Evolutionary conservation across 2,888 invertebrate genomes (phyloP).

Genomic region (Phoenoteleia sp.): DNA sequence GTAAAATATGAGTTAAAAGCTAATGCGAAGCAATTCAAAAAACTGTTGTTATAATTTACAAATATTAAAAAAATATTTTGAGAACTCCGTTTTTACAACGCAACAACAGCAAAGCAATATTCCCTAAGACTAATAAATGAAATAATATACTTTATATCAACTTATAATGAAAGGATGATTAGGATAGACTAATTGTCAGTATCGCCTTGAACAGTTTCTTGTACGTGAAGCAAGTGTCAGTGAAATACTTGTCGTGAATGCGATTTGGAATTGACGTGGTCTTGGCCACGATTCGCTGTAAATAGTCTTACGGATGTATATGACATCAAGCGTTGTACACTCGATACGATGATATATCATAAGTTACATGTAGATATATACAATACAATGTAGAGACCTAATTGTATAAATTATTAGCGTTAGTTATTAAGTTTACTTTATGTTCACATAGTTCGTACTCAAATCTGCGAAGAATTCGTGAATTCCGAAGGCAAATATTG

Average conservation of each 20-base stretch:
- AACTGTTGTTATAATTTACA: too few species aligned
- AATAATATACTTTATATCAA: conserved; percentile 2
- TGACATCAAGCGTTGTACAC: conserved; percentile 60
- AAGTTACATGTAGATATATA: conserved; percentile 64
- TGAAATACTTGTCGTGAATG: conserved; percentile 69
- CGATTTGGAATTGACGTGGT: conserved; percentile 73
- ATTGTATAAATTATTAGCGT: conserved; percentile 58
- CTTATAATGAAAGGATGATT: conserved; percentile 26
- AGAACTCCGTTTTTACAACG: too few species aligned
- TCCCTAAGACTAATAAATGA: too few species aligned
- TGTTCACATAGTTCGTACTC: not conserved
- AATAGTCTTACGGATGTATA: conserved; percentile 61
- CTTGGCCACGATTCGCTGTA: conserved; percentile 68
- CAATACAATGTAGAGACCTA: conserved; percentile 41
- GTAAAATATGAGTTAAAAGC: too few species aligned
- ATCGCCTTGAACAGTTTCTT: conserved; percentile 69
- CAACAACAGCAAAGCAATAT: too few species aligned
- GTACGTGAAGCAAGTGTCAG: conserved; percentile 50
- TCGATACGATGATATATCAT: conserved; percentile 56
- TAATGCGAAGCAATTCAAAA: too few species aligned
- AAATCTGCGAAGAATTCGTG: too few species aligned
- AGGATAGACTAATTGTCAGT: conserved; percentile 35
- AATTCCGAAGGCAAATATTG: too few species aligned
- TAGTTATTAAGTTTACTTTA: conserved; percentile 16
- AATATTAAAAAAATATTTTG: too few species aligned